A percentile compares a stretch with the other conserved stretches of the same genome.
phyloP scores from a whole-genome alignment of 2,797 vertebrate genomes.

The Rhinichthys osculus region DNA sequence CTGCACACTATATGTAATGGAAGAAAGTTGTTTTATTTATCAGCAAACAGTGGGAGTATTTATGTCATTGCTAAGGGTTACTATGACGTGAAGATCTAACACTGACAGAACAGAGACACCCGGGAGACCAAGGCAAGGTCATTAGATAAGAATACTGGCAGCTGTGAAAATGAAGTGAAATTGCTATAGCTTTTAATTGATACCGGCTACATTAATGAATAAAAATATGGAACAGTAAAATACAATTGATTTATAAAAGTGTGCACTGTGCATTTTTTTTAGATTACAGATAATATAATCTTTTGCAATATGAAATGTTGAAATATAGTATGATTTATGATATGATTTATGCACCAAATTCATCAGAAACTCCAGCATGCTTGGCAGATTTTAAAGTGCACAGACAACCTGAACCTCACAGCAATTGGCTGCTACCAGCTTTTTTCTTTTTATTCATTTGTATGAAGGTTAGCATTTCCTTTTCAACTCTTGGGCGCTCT shows the following conservation, averaged over 20 bases:
- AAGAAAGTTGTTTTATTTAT: slow-evolving; percentile 41
- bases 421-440: background rate
- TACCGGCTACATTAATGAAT: background rate
- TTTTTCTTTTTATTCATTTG: background rate
- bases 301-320: background rate
- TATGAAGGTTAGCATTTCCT: background rate
- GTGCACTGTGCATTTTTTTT: background rate
- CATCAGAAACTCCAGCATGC: background rate
- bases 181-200: background rate
- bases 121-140: slow-evolving; percentile 36
- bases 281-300: background rate
- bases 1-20: slow-evolving; percentile 29
- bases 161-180: background rate
- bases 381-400: background rate
- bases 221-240: background rate
- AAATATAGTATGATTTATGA: background rate
- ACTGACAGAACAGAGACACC: slow-evolving; percentile 38
- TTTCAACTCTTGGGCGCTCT: background rate
- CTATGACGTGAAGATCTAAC: slow-evolving; percentile 37
- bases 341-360: background rate
- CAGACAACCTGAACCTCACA: background rate
- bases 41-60: slow-evolving; percentile 15
- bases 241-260: background rate
- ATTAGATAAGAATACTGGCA: slow-evolving; percentile 32
- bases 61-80: slow-evolving; percentile 47